Evolutionary conservation across 2,888 invertebrate genomes (phyloP), one percentile per base, ranked within the genome.

Genomic region (Calliscelio sp.): DNA sequence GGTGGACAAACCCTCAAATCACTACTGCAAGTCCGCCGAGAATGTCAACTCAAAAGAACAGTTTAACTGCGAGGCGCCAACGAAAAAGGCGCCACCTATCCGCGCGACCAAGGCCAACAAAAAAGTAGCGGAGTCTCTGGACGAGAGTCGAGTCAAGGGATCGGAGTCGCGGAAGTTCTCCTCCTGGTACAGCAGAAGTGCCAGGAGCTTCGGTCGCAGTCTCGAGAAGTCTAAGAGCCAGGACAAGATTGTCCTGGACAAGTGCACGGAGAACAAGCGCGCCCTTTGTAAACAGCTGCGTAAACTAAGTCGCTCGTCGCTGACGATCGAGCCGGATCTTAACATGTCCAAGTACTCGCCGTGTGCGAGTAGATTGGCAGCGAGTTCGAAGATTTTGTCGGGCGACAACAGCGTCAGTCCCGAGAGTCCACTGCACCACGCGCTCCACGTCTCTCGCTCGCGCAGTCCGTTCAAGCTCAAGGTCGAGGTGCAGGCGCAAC

Each of bases 331-430:
- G 14, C 85, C 91, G 0, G 92, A 90, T 74, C 87, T 92, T 25
- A 92, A 92, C 68, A 55, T 92, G 66, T 92, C 92, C n/a, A 93
- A 93, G 83, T 93, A 92, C 78, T 93, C 93, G 24, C 93, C 93
- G 0, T 93, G 93, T 73, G 93, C 93, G 4, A 92, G 92, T 70
- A 88, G 93, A 25, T 85, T 93, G 11, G 93, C 93, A 4, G 92
- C 93, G 0, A 91, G 92, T 70, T 92, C 93, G 8, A 93, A 92
- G 74, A 93, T 92, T 57, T 86, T 93, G 1, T 89, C 92, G 2
- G 90, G 86, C 38, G 91, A 91, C 73, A 87, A 87, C 22, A 82
- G 87, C 7, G 46, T 87, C 3, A 90, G 89, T 77, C 91, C 90
- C 0, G 93, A 93, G 8, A 92, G 92, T 85, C 92, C 92, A 2